Base-by-base conservation (phyloP, 1,140 invertebrate genomes). In the Drosophila pectinifera region DNA sequence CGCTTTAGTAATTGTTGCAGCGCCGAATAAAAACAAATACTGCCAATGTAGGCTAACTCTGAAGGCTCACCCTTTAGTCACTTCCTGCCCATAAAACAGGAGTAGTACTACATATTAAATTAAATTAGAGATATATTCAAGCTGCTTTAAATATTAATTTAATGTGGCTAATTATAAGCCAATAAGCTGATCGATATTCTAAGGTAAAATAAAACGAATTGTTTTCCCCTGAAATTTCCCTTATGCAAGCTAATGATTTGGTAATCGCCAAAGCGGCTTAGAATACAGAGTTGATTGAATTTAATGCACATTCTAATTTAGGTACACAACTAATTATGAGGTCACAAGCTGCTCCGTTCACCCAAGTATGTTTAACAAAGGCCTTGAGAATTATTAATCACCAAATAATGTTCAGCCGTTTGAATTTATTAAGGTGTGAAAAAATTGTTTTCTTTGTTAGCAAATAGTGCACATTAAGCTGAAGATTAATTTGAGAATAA, bases 1-100 rank as follows among this genome's bases (percentile, higher is more conserved):
- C 10, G 42, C 22, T 54, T 58, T 22, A 73, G 54, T 73, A 56
- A 77, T 73, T 64, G 63, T 61, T 73, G 54, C 76, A 61, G 41
- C 24, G 56, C 38, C 43, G 16, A 64, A 20, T 22, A 78, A 78
- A 53, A 78, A 45, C 54, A 39, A 57, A 54, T 55, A 31, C 14
- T 10, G 14, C 20, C 36, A 56, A 34, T 45, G 39, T 6, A 45
- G 54, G 39, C 48, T 39, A 26, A 28, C 10, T 26, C 1, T 31
- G 28, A 11, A 10, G 22, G 13, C 34, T 53, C 6, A 24, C 11
- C 36, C 20, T 5, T 10, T 18, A 41, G 5, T 22, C 16, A 31
- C 16, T 39, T 16, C 8, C 16, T 1, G 7, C 10, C 11, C 42
- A 36, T 24, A 11, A 16, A 24, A 53, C 18, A 8, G 26, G 34